Percentiles rank a stretch among this genome's conserved stretches.
These are phyloP conservation scores for Chrysina gloriosa DNA, from an alignment of 2,888 invertebrate species.

Conservation along the genomic window DNA sequence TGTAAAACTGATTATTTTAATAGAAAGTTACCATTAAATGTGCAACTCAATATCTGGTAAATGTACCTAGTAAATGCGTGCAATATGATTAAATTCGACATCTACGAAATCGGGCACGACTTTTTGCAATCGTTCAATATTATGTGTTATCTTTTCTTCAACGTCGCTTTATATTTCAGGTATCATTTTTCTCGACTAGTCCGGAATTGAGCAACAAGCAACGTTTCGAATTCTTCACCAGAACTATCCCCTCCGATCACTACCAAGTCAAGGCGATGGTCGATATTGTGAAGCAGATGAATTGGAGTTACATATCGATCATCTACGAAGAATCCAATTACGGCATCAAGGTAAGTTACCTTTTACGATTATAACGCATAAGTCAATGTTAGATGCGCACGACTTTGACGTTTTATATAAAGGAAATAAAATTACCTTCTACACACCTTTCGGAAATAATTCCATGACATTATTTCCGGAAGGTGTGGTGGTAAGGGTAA, in stretches of 20 bases:
- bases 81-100: no score
- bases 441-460: no score
- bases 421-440: no score
- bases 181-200: conserved; percentile 95
- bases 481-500: no score
- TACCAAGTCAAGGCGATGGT: conserved; percentile 97
- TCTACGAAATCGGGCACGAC: no score
- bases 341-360: conserved; percentile 88
- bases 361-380: not conserved
- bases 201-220: conserved; percentile 95
- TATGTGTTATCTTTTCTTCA: no score
- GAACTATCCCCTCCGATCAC: conserved; percentile 95
- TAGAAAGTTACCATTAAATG: no score
- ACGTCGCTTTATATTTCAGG: conserved; percentile 72
- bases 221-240: conserved; percentile 92
- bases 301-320: conserved; percentile 95
- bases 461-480: no score
- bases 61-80: no score
- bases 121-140: no score
- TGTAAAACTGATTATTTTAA: no score
- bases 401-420: not conserved
- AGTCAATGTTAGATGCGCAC: not conserved
- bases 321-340: conserved; percentile 97
- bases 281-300: conserved; percentile 86
- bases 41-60: no score